phyloP scores from a whole-genome alignment of 2,888 invertebrate species.

The Xiphydria camelus region DNA sequence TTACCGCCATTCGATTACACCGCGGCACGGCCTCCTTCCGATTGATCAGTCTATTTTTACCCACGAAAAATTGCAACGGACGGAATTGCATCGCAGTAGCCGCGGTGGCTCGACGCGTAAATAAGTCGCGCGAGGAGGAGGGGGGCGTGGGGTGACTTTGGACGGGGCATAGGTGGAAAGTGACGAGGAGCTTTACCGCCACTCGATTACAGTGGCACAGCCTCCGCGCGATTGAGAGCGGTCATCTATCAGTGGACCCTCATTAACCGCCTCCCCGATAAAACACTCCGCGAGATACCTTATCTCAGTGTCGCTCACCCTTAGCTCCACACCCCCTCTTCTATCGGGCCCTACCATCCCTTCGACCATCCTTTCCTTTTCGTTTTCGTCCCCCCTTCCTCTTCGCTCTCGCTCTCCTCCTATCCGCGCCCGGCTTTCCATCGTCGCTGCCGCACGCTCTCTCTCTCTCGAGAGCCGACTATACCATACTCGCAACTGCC shows the following conservation, averaged over 20 bases:
- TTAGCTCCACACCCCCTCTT: background rate
- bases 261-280: slow-evolving; percentile 48
- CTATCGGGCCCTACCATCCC: slow-evolving; percentile 1
- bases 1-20: too few species aligned
- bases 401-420: too few species aligned
- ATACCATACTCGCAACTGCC: slow-evolving; percentile 27
- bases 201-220: slow-evolving; percentile 14
- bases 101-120: too few species aligned
- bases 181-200: slow-evolving; percentile 16
- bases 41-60: too few species aligned
- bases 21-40: too few species aligned
- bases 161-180: slow-evolving; percentile 23
- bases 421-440: too few species aligned
- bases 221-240: slow-evolving; percentile 15
- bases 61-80: too few species aligned
- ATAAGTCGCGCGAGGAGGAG: background rate
- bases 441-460: slow-evolving; percentile 4
- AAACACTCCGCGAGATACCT: slow-evolving; percentile 44
- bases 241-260: slow-evolving; percentile 44
- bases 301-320: slow-evolving; percentile 34
- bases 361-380: background rate
- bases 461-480: slow-evolving; percentile 9
- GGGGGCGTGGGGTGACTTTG: background rate
- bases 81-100: too few species aligned
- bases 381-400: background rate